Conservation (phyloP, 2,113 vertebrate genomes). For the Helogale parvula region DNA sequence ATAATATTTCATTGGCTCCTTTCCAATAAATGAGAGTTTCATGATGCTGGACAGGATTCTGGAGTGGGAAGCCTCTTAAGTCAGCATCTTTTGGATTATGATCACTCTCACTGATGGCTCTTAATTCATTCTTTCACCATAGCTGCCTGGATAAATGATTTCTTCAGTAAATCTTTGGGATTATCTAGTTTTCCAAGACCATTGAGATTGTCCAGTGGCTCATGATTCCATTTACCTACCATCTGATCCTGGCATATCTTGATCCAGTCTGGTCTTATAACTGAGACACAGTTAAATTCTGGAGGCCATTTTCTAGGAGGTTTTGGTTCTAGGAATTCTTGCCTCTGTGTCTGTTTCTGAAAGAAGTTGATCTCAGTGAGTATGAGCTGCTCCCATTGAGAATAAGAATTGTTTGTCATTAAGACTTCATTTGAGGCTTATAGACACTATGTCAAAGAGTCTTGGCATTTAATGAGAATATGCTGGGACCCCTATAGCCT, state of each 20-base stretch:
- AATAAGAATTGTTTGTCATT: too few species aligned
- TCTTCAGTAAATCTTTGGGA: neutral
- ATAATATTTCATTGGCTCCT: neutral
- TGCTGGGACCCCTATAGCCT: too few species aligned
- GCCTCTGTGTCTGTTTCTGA: too few species aligned
- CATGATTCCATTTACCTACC: neutral
- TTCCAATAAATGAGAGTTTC: neutral
- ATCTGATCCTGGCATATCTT: neutral
- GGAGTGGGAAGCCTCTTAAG: neutral
- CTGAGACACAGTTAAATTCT: too few species aligned
- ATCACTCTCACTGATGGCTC: neutral
- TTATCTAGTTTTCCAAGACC: neutral
- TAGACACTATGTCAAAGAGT: too few species aligned
- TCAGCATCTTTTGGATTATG: neutral
- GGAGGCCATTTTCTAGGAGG: too few species aligned
- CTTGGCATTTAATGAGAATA: too few species aligned
- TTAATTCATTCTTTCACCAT: neutral
- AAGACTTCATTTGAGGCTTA: too few species aligned
- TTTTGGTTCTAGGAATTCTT: too few species aligned
- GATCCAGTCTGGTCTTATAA: neutral
- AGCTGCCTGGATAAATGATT: neutral
- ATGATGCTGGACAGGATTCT: neutral
- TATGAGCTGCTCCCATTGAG: too few species aligned
- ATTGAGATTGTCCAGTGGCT: neutral
- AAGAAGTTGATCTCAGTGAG: too few species aligned